These are phyloP conservation scores for Osmerus mordax DNA, from an alignment of 2,113 vertebrate species.

Conservation along the genomic window DNA sequence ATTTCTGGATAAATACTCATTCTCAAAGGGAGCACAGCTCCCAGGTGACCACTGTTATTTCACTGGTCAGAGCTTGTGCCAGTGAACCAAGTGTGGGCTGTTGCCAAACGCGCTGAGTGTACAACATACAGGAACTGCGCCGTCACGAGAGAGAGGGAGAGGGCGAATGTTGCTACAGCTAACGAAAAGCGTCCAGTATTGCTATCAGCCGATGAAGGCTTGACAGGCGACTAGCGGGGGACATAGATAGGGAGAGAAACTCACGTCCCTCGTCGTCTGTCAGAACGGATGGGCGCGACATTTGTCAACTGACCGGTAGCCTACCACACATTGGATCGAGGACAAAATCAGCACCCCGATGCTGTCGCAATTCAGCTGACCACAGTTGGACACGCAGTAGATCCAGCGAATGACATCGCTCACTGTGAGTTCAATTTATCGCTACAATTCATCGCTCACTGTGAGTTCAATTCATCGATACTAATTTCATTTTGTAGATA, in stretches of 20 bases:
- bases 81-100: background rate
- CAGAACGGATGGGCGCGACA: slow-evolving; percentile 53
- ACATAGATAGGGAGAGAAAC: slow-evolving; percentile 57
- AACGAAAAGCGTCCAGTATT: slow-evolving; percentile 29
- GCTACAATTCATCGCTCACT: slow-evolving; percentile 15
- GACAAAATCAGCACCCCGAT: slow-evolving; percentile 22
- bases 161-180: slow-evolving; percentile 18
- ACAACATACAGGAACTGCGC: slow-evolving; percentile 61
- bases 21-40: background rate
- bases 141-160: slow-evolving; percentile 36
- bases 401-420: slow-evolving; percentile 37
- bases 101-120: slow-evolving; percentile 35
- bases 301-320: slow-evolving; percentile 49
- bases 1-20: too few relatives aligned
- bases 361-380: slow-evolving; percentile 37
- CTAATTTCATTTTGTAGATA: background rate
- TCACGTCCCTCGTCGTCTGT: slow-evolving; percentile 34
- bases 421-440: slow-evolving; percentile 45
- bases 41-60: background rate
- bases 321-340: slow-evolving; percentile 1
- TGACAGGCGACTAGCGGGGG: slow-evolving; percentile 44
- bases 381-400: slow-evolving; percentile 25
- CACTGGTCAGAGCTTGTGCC: background rate
- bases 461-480: slow-evolving; percentile 42
- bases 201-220: slow-evolving; percentile 63